Percentiles rank a stretch among this genome's conserved stretches.
phyloP scores from a whole-genome alignment of 2,888 invertebrate species.

The Tillus elongatus region DNA sequence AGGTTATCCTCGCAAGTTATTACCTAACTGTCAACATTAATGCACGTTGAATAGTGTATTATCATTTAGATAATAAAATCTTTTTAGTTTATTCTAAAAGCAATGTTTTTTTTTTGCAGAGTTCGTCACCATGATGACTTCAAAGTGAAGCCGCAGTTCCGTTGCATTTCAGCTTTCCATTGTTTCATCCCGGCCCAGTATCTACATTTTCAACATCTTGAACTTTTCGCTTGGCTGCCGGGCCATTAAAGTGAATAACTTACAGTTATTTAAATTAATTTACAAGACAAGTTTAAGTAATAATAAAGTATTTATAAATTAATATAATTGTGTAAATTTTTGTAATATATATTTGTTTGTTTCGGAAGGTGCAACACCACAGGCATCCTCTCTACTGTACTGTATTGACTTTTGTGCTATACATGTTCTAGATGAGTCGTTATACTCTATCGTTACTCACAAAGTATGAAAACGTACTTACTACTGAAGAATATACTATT shows the following conservation, averaged over 20 bases:
- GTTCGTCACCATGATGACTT: conserved; percentile 99
- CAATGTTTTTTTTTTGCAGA: conserved; percentile 57
- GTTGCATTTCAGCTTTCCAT: conserved; percentile 45
- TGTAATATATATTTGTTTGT: conserved; percentile 43
- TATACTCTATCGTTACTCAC: conserved; percentile 27
- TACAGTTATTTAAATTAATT: conserved; percentile 37
- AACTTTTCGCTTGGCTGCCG: conserved; percentile 40
- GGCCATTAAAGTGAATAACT: conserved; percentile 40
- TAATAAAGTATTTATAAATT: conserved; percentile 38
- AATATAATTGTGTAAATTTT: conserved; percentile 45
- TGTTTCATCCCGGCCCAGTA: conserved; percentile 43
- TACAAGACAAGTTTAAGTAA: conserved; percentile 39
- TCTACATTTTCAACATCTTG: conserved; percentile 38
- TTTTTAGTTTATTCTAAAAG: conserved; percentile 2
- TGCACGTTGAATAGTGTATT: too few relatives aligned
- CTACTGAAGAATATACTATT: conserved; percentile 16
- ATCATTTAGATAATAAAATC: too few relatives aligned
- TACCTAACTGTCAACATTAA: too few relatives aligned
- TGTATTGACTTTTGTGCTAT: conserved; percentile 34
- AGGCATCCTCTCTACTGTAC: conserved; percentile 27
- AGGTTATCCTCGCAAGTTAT: too few relatives aligned
- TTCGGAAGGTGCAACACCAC: conserved; percentile 23
- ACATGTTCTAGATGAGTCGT: conserved; percentile 32
- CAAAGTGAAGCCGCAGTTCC: conserved; percentile 80
- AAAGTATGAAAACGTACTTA: conserved; percentile 39